Conservation (phyloP, 2,888 invertebrate species). For the Plebejus melissa region DNA sequence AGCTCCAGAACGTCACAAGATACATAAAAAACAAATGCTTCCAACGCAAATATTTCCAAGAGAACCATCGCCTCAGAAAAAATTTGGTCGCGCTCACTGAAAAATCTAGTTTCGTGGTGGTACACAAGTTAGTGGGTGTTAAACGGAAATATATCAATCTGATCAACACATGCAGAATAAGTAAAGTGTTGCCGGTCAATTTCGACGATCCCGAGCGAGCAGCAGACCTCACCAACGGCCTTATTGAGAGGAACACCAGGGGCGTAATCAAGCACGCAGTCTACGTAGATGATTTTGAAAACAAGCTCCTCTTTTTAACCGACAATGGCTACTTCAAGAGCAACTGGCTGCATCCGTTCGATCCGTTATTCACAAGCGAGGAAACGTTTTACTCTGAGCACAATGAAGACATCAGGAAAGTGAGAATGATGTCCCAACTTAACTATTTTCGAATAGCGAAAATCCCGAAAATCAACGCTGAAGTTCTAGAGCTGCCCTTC, state of each 20-base stretch:
- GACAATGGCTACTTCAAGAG: conserved; percentile 53
- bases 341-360: conserved; percentile 54
- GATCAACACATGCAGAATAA: conserved; percentile 44
- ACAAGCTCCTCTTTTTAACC: conserved; percentile 48
- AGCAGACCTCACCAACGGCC: conserved; percentile 45
- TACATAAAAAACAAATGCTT: conserved; percentile 51
- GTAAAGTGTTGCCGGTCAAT: conserved; percentile 47
- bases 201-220: conserved; percentile 46
- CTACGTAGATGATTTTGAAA: conserved; percentile 49
- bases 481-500: conserved; percentile 53
- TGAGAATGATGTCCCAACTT: conserved; percentile 56
- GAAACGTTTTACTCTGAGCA: conserved; percentile 46
- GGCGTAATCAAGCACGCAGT: conserved; percentile 44
- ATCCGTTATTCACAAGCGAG: conserved; percentile 42
- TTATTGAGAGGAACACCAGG: conserved; percentile 43
- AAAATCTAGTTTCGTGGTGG: conserved; percentile 47
- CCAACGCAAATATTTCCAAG: conserved; percentile 44
- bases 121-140: conserved; percentile 49
- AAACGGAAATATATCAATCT: conserved; percentile 46
- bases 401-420: conserved; percentile 42
- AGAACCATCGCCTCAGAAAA: conserved; percentile 46
- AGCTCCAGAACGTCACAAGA: conserved; percentile 53
- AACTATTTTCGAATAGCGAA: conserved; percentile 50
- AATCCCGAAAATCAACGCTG: conserved; percentile 46
- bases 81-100: conserved; percentile 43